phyloP scores from a whole-genome alignment of 2,797 vertebrate genomes.

The Brotula barbata region DNA sequence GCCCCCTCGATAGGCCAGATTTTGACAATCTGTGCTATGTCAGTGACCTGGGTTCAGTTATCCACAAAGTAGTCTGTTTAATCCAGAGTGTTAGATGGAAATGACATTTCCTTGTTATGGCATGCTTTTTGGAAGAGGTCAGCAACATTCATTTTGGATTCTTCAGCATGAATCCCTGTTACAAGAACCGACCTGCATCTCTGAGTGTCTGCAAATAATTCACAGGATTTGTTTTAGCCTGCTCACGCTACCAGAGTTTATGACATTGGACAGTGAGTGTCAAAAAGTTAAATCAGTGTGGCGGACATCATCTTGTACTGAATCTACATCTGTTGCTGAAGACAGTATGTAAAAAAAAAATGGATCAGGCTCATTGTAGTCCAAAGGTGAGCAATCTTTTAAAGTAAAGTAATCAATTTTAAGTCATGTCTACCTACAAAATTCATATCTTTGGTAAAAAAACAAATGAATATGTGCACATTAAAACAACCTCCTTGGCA shows the following conservation, averaged over 20 bases:
- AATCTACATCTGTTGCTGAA: too few species aligned
- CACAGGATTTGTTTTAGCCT: background rate
- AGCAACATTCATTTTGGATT: conserved; percentile 12
- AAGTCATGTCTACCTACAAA: too few species aligned
- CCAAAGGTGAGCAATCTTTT: too few species aligned
- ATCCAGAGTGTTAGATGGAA: conserved; percentile 17
- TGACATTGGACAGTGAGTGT: background rate
- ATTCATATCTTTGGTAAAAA: too few species aligned
- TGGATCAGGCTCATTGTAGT: too few species aligned
- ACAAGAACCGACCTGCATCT: conserved; percentile 1
- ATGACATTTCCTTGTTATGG: conserved; percentile 14
- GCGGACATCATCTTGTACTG: too few species aligned
- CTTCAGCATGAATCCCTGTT: conserved; percentile 9
- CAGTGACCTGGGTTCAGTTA: background rate
- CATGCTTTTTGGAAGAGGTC: conserved; percentile 39
- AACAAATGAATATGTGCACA: too few species aligned
- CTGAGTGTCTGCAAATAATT: conserved; percentile 34
- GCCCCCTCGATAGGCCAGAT: conserved; percentile 12
- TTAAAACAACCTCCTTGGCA: too few species aligned
- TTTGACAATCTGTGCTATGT: conserved; percentile 38
- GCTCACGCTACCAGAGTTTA: background rate
- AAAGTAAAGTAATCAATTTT: too few species aligned
- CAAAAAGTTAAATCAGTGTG: too few species aligned
- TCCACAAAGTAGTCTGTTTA: conserved; percentile 9
- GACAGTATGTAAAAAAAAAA: too few species aligned